Evolutionary conservation across 2,797 vertebrate genomes (phyloP), one percentile per base, ranked within the genome.

Genomic region (Pseudocheirus occidentalis): DNA sequence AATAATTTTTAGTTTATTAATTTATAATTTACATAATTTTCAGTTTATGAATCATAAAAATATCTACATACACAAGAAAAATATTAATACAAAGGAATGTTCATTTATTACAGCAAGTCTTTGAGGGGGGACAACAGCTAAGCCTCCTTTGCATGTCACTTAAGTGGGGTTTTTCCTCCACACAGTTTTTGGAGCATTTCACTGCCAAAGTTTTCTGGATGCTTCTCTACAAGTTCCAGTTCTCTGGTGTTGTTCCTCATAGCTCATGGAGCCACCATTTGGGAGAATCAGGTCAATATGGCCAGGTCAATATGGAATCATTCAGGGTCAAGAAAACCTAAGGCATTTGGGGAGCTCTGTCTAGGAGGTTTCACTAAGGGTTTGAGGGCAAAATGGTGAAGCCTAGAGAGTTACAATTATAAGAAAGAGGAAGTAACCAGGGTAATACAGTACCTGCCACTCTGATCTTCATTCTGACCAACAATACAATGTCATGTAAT

Each of bases 181-280:
- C 5, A 40, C 16, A 73, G n/a, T 81, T 81, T 81, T 24, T 46
- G 40, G 40, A 46, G 73, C n/a, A 46, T 40, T 14, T 73, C 21
- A 73, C 40, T 46, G 73, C 21, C 16, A 53, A 95, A 58, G 90
- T 12, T 92, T 95, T 95, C 27, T 92, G 24, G 66, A 13, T 13
- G 21, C 50, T 66, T 96, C 34, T 87, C 93, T 95, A 56, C 4
- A 91, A 95, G 7, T 81, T 46, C 21, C 46, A 34, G 18, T 73
- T 93, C 96, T 96, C 28, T 52, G 95, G 92, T 50, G 40, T 87
- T 96, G 90, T n/a, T 89, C 31, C 28, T 62, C 62, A 54, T 46
- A 96, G 34, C 73, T 46, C 73, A 46, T 81, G 73, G 40, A 13
- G 9, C 46, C 73, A 81, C 73, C 40, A 81, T 46, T 81, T 90